Conservation (phyloP, 2,797 vertebrate genomes). For the Muscicapa comitata region DNA sequence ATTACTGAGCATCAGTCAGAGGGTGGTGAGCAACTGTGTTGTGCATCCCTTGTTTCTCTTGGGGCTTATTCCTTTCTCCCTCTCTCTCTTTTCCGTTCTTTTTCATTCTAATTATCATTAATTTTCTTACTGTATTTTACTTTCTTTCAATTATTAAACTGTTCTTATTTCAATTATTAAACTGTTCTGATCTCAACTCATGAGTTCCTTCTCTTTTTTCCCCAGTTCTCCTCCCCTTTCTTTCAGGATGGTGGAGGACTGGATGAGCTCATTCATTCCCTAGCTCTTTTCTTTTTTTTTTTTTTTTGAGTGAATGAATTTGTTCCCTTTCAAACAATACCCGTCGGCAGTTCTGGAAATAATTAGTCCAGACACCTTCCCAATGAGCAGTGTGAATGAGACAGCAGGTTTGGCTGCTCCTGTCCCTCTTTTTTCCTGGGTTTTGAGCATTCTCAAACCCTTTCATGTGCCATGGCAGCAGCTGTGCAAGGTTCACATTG, state of each 20-base stretch:
- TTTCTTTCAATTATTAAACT: background rate
- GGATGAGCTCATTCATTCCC: background rate
- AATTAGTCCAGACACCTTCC: background rate
- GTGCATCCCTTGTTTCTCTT: background rate
- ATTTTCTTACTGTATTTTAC: background rate
- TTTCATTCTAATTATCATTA: background rate
- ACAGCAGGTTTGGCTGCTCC: background rate
- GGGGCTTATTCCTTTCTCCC: background rate
- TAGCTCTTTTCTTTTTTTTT: background rate
- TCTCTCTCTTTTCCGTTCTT: background rate
- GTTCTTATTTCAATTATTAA: background rate
- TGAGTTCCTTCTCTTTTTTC: background rate
- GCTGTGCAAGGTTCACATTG: fast-evolving
- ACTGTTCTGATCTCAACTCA: background rate
- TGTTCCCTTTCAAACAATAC: background rate
- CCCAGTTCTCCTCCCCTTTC: background rate
- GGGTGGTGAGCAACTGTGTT: background rate
- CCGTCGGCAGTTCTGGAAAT: background rate
- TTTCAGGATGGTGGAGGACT: background rate
- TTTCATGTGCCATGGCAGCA: fast-evolving
- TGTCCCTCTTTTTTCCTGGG: background rate
- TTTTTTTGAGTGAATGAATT: background rate
- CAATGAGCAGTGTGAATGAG: background rate
- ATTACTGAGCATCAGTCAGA: background rate
- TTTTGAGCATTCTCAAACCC: fast-evolving